These are phyloP conservation scores for Anoura caudifer DNA, from an alignment of 2,113 vertebrate species.

Conservation along the genomic window DNA sequence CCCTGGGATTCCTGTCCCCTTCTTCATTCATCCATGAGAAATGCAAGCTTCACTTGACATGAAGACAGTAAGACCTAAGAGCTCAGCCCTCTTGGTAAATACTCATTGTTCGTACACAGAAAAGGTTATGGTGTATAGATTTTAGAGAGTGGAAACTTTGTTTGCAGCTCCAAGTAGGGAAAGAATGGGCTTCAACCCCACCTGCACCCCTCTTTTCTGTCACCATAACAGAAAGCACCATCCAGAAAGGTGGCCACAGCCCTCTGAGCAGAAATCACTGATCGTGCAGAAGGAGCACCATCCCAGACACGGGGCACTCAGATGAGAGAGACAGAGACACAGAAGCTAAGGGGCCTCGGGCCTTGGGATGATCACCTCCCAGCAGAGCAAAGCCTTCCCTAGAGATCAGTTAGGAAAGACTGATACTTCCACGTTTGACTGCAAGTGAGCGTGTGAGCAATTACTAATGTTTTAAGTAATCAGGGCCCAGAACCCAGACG, in stretches of 20 bases:
- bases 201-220: background rate
- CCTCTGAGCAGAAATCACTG: background rate
- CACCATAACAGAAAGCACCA: background rate
- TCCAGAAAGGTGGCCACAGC: background rate
- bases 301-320: too few relatives aligned
- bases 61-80: background rate
- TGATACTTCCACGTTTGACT: background rate
- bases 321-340: background rate
- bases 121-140: background rate
- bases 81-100: background rate
- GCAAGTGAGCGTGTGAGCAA: background rate
- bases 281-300: too few relatives aligned
- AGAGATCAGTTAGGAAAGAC: background rate
- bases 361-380: background rate
- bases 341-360: background rate
- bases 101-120: background rate
- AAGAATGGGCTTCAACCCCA: background rate
- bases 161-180: background rate
- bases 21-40: background rate
- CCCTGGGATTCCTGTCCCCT: background rate
- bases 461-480: background rate
- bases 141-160: background rate
- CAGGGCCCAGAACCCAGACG: background rate
- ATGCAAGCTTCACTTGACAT: background rate
- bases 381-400: background rate